These are phyloP conservation scores for Diorhabda sublineata DNA, from an alignment of 1,140 invertebrate genomes.

Conservation along the genomic window DNA sequence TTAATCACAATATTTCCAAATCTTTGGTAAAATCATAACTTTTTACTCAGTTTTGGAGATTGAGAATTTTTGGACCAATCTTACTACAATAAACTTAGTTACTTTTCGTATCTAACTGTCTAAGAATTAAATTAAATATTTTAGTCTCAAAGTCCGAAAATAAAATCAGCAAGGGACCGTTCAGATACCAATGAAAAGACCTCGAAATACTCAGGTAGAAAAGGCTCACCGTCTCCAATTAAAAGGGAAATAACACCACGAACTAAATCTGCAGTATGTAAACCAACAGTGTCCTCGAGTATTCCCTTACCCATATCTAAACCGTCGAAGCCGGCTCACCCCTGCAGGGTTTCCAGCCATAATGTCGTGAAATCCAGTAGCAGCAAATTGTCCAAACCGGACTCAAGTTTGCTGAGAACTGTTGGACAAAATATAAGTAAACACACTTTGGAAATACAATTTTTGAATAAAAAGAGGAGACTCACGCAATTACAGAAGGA, in stretches of 20 bases:
- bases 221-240: conserved; percentile 8
- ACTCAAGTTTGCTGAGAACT: conserved; percentile 17
- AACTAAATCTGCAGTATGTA: not conserved
- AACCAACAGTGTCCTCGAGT: conserved; percentile 15
- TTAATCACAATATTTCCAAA: not conserved
- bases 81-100: too few relatives aligned
- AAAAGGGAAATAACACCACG: not conserved
- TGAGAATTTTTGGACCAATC: too few relatives aligned
- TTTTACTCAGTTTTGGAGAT: not conserved
- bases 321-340: conserved; percentile 16
- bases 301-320: conserved; percentile 27
- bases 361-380: not conserved
- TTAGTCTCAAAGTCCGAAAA: too few relatives aligned
- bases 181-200: not conserved
- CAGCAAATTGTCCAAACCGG: conserved; percentile 19
- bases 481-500: conserved; percentile 36
- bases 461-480: conserved; percentile 40
- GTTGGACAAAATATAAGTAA: conserved; percentile 26
- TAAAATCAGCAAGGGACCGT: conserved; percentile 7
- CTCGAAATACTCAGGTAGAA: not conserved
- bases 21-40: conserved; percentile 2
- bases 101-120: too few relatives aligned
- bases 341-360: conserved; percentile 15
- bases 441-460: conserved; percentile 40
- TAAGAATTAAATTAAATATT: too few relatives aligned